Evolutionary conservation across 2,113 vertebrate genomes (phyloP).

Genomic region (Spea multiplicata): DNA sequence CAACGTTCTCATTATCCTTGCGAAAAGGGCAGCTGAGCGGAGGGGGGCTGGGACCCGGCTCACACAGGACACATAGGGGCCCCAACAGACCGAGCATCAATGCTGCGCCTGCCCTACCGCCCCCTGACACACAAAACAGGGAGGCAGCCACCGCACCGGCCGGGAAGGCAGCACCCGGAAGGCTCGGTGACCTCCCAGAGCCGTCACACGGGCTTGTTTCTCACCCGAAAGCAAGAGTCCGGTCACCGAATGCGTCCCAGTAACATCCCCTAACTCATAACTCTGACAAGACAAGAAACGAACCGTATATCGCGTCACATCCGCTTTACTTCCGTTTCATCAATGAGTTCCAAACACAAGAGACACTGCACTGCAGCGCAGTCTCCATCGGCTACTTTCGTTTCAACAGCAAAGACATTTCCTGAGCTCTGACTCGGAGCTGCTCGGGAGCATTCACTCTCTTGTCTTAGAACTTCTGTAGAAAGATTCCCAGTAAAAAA

Average conservation of each 20-base stretch:
- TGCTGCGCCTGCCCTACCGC: background rate
- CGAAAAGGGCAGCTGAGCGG: too few relatives aligned
- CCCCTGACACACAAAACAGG: background rate
- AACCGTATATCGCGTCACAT: background rate
- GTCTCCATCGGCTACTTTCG: too few relatives aligned
- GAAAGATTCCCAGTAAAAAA: too few relatives aligned
- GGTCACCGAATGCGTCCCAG: too few relatives aligned
- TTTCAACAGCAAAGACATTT: too few relatives aligned
- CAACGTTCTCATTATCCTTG: too few relatives aligned
- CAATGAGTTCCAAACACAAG: background rate
- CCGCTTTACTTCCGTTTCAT: conserved; percentile 4
- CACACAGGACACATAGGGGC: background rate
- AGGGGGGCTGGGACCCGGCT: too few relatives aligned
- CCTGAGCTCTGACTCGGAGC: background rate
- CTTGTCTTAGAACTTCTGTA: too few relatives aligned
- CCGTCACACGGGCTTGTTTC: too few relatives aligned
- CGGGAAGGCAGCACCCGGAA: background rate
- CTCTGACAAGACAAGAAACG: conserved; percentile 11
- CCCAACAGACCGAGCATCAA: background rate
- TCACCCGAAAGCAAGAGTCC: too few relatives aligned
- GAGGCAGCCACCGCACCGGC: background rate
- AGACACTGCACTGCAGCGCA: too few relatives aligned
- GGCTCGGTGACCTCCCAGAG: background rate
- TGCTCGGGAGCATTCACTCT: background rate
- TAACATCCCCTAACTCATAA: background rate